Evolutionary conservation across 1,140 invertebrate genomes (phyloP), one percentile per base, ranked within the genome.

Genomic region (Penaeus japonicus): DNA sequence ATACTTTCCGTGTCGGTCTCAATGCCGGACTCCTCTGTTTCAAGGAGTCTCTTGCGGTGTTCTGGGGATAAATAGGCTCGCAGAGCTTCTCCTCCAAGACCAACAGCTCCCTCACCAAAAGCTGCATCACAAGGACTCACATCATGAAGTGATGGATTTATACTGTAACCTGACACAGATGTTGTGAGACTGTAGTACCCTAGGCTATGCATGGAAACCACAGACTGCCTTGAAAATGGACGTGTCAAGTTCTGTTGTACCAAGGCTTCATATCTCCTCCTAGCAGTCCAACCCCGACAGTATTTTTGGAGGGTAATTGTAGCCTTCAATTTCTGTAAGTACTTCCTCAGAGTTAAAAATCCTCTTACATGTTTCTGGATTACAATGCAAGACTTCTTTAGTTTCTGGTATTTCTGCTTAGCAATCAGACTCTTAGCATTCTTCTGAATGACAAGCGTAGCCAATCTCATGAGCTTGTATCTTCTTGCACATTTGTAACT

Each of bases 1-100:
- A 90, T 85, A 32, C 90, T 90, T 57, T 90, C 90, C 22, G 90
- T 90, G 59, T 90, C 90, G 7, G 90, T 90, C 65, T 90, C 90
- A 24, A 90, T 90, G 20, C 90, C 90, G 1, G 90, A 90, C 39
- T 90, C 90, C 65, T 90, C 90, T 22, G 90, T 90, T 81, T 90
- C 90, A 27, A 89, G 75, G 18, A 90, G 59, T 39, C 87, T 78
- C 54, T 79, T 65, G 2, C 80, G 87, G 54, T 84, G 81, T 54
- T 84, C 81, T 47, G 87, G 87, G 22, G 86, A 88, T 15, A 88
- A 20, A 57, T 88, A 88, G 2, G 79, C 79, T 27, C 57, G 82
- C 0, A 88, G 15, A 4, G 80, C 39, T 17, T 88, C 84, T 47
- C 75, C 86, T 75, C 18, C 54, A 15, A 82, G 55, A 39, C 35